Conservation (phyloP, 1,140 invertebrate species). For the Heliconius nattereri region DNA sequence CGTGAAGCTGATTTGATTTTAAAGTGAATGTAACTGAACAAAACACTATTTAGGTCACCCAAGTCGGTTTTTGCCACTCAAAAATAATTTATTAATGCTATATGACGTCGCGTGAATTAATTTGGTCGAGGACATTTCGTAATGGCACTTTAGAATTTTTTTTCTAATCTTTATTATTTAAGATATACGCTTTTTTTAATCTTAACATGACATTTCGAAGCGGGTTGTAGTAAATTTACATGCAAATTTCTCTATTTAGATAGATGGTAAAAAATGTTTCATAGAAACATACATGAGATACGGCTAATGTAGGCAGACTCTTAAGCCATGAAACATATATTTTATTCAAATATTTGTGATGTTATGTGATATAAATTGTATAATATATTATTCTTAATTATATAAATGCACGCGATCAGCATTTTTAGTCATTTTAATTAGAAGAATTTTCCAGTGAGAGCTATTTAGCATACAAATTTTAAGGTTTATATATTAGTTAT, state of each 20-base stretch:
- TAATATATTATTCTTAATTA: conserved; percentile 1
- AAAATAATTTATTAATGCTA: conserved; percentile 24
- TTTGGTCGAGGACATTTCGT: conserved; percentile 8
- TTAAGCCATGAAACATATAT: neutral
- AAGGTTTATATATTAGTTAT: neutral
- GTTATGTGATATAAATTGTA: neutral
- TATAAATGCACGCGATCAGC: neutral
- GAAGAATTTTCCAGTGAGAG: neutral
- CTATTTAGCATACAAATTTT: neutral
- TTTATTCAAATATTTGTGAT: neutral
- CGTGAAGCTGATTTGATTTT: neutral
- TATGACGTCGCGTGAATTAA: conserved; percentile 2
- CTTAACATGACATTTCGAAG: neutral
- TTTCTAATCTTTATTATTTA: neutral
- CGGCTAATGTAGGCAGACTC: neutral
- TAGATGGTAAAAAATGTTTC: neutral
- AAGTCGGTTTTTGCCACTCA: conserved; percentile 26
- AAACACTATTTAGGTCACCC: conserved; percentile 52
- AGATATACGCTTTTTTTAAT: neutral
- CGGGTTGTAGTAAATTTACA: neutral
- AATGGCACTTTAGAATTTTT: neutral
- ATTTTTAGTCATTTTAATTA: neutral
- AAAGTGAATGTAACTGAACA: conserved; percentile 17
- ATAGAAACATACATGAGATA: neutral
- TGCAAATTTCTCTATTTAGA: conserved; percentile 11